A percentile compares a stretch with the other conserved stretches of the same genome.
phyloP scores from a whole-genome alignment of 2,888 invertebrate genomes.

The Rhagonycha fulva region DNA sequence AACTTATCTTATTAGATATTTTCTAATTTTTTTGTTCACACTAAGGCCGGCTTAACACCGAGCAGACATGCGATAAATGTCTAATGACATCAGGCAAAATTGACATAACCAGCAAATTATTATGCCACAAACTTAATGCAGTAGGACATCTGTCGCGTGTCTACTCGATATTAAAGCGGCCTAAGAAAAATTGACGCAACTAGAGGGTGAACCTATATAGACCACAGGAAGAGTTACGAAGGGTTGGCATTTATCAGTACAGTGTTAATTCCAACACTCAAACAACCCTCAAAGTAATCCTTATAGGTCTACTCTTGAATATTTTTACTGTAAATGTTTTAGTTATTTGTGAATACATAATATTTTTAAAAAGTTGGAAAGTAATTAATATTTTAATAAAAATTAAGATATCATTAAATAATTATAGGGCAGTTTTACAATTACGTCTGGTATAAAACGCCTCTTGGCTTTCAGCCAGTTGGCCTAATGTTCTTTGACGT shows the following conservation, averaged over 20 bases:
- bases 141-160: background rate
- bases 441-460: conserved; percentile 28
- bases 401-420: background rate
- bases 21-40: background rate
- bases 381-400: background rate
- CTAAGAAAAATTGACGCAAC: background rate
- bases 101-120: background rate
- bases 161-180: background rate
- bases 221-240: background rate
- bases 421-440: conserved; percentile 24
- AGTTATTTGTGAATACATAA: background rate
- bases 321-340: background rate
- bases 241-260: background rate
- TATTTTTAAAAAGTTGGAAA: background rate
- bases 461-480: conserved; percentile 34
- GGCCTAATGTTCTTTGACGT: conserved; percentile 32
- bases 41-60: background rate
- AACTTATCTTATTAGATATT: background rate
- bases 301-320: background rate
- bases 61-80: background rate
- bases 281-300: background rate
- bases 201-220: background rate
- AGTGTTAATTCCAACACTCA: background rate
- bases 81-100: background rate
- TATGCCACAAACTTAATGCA: background rate